Evolutionary conservation across 2,113 vertebrate genomes (phyloP), one percentile per base, ranked within the genome.

Genomic region (Climacteris rufus): DNA sequence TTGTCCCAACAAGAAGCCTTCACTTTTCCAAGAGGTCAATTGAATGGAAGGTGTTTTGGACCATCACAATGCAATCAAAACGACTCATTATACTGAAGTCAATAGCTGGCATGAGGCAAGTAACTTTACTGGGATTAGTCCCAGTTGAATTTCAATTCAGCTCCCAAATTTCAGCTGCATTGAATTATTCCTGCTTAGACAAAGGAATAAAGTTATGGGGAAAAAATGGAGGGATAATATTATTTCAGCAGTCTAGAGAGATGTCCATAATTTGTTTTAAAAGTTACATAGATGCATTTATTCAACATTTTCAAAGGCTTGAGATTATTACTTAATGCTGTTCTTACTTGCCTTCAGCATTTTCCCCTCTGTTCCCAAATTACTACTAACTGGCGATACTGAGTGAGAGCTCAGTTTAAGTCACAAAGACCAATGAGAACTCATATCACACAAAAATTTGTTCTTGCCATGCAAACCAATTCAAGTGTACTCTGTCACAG

Each of bases 31-130:
- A 90, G 66, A 78, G 31, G 31, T 59, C 71, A 74, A 4, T 77
- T 79, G 53, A 93, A 85, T 17, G 91, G 84, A 87, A 95, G 91
- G 82, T 95, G 84, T 80, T 96, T 90, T 20, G 28, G 50, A 93
- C 39, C 77, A 37, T 96, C 50, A 64, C 47, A 35, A 77, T 85
- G 75, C 50, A 91, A 90, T 44, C 77, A 61, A 90, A 94, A 63
- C 91, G 61, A 92, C 52, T 88, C 60, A 80, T 77, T 87, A 39
- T 75, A 68, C 37, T 74, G 42, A 88, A 94, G 79, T 95, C 68
- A 92, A 66, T 71, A 75, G 68, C 60, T 92, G 60, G 68, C 85
- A 83, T 30, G 39, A 92, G n/a, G 42, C 75, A 93, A 90, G 15
- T 44, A 90, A 90, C 50, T 89, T 70, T 39, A 64, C 56, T 92